Conservation (phyloP, 2,113 vertebrate species). For the Recurvirostra avosetta region DNA sequence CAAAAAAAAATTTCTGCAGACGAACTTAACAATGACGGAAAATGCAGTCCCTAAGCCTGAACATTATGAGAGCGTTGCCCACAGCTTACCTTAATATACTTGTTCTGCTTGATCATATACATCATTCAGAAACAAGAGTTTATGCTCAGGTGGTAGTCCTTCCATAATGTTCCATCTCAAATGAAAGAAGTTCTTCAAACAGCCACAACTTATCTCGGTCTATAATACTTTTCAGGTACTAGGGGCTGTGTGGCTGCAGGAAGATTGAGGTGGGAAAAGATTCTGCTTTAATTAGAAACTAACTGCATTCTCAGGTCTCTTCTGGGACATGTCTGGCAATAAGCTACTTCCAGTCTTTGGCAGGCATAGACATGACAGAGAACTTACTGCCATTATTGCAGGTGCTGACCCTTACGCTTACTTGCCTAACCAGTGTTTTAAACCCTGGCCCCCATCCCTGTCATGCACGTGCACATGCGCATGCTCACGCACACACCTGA, state of each 20-base stretch:
- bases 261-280: background rate
- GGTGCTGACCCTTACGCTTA: background rate
- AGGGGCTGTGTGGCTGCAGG: background rate
- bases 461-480: background rate
- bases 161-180: background rate
- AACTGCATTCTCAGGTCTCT: background rate
- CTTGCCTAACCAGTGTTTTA: background rate
- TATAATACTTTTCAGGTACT: background rate
- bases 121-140: background rate
- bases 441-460: background rate
- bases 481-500: fast-evolving
- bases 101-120: background rate
- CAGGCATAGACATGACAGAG: background rate
- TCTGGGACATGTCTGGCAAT: background rate
- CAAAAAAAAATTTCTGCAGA: background rate
- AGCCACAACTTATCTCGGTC: no score
- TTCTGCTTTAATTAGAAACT: background rate
- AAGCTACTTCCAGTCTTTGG: background rate
- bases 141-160: background rate
- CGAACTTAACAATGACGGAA: background rate
- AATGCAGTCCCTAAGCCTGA: background rate
- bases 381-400: background rate
- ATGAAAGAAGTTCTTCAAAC: background rate
- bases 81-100: background rate
- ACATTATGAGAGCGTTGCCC: background rate